Conservation (phyloP, 2,888 invertebrate genomes). For the Lasioglossum pauxillum region DNA sequence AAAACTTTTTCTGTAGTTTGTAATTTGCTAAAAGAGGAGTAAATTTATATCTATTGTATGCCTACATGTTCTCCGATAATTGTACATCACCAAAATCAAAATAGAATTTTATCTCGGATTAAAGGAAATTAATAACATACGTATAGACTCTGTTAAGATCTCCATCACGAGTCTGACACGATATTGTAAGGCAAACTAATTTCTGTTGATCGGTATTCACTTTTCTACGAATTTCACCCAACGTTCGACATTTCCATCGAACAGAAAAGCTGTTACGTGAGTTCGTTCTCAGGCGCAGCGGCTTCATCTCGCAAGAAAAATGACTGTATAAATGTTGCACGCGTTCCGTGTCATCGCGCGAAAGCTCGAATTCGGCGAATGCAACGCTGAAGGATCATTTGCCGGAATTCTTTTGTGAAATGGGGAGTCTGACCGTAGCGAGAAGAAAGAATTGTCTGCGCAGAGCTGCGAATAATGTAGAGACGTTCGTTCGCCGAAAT, state of each 20-base stretch:
- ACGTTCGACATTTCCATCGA: background rate
- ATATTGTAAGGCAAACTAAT: too few species aligned
- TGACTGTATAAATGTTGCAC: background rate
- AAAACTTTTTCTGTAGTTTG: too few species aligned
- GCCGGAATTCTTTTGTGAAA: background rate
- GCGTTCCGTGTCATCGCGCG: background rate
- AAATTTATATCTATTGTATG: too few species aligned
- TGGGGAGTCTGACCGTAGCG: background rate
- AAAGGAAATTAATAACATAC: too few species aligned
- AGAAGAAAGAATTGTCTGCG: background rate
- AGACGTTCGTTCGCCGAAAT: background rate
- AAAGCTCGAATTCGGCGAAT: background rate
- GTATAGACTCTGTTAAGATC: too few species aligned
- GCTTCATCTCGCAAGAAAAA: background rate
- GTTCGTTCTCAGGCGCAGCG: background rate
- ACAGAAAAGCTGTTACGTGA: background rate
- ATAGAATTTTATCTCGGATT: too few species aligned
- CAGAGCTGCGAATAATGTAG: background rate
- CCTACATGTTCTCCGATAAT: too few species aligned
- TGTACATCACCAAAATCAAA: too few species aligned
- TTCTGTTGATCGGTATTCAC: too few species aligned
- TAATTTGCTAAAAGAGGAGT: too few species aligned
- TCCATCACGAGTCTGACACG: too few species aligned
- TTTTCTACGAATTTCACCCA: too few species aligned
- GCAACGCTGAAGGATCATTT: background rate